Percentiles rank a stretch among this genome's conserved stretches.
Evolutionary conservation across 2,888 invertebrate genomes (phyloP).

Genomic region (Ormyrus pomaceus): DNA sequence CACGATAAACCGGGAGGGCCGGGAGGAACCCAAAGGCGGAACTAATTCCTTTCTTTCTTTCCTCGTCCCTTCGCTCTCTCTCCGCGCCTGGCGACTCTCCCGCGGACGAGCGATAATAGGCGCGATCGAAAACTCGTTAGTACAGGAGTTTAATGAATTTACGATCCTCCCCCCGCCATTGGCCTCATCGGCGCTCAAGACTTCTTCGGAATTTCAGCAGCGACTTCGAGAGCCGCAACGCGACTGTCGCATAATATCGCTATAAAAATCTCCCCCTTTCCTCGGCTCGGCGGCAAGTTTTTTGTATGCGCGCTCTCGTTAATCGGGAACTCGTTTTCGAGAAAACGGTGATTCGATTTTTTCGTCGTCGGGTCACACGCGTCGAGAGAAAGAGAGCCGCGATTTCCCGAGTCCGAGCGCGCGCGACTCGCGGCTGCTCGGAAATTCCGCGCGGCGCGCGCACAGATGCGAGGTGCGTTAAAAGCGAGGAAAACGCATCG

Average conservation of each 20-base stretch:
- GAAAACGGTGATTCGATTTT: too few relatives aligned
- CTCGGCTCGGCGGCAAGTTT: too few relatives aligned
- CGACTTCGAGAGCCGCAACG: too few relatives aligned
- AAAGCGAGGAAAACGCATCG: neutral
- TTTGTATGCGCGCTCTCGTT: too few relatives aligned
- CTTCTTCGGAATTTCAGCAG: neutral
- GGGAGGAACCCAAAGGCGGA: neutral
- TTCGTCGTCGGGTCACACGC: neutral
- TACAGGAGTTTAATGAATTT: conserved; percentile 36
- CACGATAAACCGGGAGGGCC: neutral
- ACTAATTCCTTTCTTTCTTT: neutral
- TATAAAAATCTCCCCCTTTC: too few relatives aligned
- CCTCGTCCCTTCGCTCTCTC: neutral
- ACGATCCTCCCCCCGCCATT: conserved; percentile 13
- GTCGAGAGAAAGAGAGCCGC: neutral
- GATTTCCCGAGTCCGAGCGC: neutral
- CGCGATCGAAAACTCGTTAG: conserved; percentile 44
- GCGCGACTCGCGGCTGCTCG: neutral
- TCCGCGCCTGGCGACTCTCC: neutral
- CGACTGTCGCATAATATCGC: too few relatives aligned
- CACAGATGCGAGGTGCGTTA: neutral
- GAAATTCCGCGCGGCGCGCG: neutral
- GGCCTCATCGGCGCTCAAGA: neutral
- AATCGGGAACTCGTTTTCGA: too few relatives aligned
- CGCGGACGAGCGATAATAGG: conserved; percentile 4